Evolutionary conservation across 2,888 invertebrate genomes (phyloP), one percentile per base, ranked within the genome.

Genomic region (Coelinius sp.): DNA sequence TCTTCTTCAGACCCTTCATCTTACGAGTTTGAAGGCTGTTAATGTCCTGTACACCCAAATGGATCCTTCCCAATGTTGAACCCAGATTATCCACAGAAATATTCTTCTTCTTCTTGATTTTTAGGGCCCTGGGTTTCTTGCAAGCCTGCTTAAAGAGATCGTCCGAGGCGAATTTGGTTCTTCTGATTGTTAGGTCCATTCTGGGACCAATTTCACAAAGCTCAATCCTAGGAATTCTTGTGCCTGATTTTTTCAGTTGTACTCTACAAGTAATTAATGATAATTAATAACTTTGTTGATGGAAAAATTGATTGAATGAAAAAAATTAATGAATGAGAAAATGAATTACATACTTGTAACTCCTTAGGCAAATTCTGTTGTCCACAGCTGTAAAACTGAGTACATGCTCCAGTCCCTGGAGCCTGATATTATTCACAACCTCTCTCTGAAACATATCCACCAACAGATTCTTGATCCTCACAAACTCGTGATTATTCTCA

Each of bases 341-440:
- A 44, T 44, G 14, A 44, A 14, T 44, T 27, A 75, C 65, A 38
- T 84, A 91, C 92, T 89, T 91, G 85, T 92, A 93, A 82, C 91
- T 92, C 68, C 98, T 90, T 79, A 99, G 86, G 75, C 92, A 91
- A 75, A 99, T 93, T 80, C 91, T 92, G 69, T 94, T 94, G 76
- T 95, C 94, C 1, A 92, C 91, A 2, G 94, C 94, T 44, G 97
- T 96, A 84, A 99, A 96, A 87, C 95, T 94, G 24, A 99, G 88
- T 0, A 95, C 95, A 89, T 98, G 97, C 85, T 99, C 98, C 74
- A 99, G 90, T 0, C 99, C 99, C 84, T 97, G 95, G 10, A 99
- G 89, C 74, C 97, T 91, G 59, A 99, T 92, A 56, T 94, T 92
- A 68, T 93, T 92, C 0, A 94, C 92, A 81, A 91, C 90, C 84